Base-by-base conservation (phyloP, 1,140 invertebrate species). In the Xylocopa sonorina region DNA sequence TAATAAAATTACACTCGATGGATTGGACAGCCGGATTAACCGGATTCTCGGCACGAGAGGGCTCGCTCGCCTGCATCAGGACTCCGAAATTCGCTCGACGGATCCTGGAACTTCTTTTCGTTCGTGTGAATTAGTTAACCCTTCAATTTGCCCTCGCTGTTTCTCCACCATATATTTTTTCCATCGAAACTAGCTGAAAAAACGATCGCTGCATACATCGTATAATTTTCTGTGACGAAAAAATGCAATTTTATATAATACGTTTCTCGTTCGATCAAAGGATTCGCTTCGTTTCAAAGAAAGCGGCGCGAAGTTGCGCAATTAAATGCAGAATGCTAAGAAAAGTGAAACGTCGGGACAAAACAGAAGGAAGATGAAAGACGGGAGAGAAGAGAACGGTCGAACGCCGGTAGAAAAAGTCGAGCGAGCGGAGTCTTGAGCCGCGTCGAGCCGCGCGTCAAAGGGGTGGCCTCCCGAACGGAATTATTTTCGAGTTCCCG, bases 1-100 rank as follows among this genome's bases (percentile, higher is more conserved):
- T 81, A 81, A 79, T 68, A 75, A 75, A 76, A 83, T 67, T 64
- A 81, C 46, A 67, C 41, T 24, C n/a, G 51, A 76, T 50, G 24
- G 64, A 57, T 76, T 57, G 27, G 73, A 57, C 73, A 46, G 73
- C 9, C 69, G 32, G 57, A 50, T 63, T 63, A 63, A 63, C 57
- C 43, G 71, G 57, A 74, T 63, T 74, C 51, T 72, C 27, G 57
- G 41, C 4, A 14, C 24, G n/a, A 55, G 21, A 24, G 10, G 9
- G 29, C 18, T 71, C 41, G 32, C 62, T 58, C 55, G 34, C 34
- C 18, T 21, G 10, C 51, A 24, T 24, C 58, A 41, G 58, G 58
- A 64, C 57, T 50, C 32, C 29, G 21, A 34, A 58, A 58, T 27
- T 27, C 27, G 6, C 29, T 57, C 27, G 16, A 57, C 32, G 21